Conservation (phyloP, 2,888 invertebrate genomes). For the Listrodromus nycthemerus region DNA sequence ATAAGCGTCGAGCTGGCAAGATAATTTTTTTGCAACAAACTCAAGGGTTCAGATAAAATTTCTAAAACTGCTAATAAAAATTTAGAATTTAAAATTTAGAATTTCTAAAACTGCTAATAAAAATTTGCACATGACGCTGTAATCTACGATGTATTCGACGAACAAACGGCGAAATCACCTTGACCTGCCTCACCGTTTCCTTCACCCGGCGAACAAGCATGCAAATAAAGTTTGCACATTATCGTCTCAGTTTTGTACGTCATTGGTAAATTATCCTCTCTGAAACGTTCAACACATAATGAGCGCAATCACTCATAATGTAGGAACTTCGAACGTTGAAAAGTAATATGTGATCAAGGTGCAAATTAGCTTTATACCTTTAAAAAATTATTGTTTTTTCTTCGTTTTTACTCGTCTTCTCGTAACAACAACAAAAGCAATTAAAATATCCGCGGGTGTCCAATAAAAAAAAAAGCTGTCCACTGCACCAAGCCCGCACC, state of each 20-base stretch:
- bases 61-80: neutral
- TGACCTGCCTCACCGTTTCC: neutral
- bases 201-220: neutral
- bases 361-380: neutral
- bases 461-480: neutral
- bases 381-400: neutral
- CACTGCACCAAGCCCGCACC: neutral
- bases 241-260: neutral
- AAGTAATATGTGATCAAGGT: neutral
- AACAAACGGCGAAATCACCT: neutral
- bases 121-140: neutral
- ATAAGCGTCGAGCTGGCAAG: neutral
- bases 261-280: neutral
- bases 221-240: neutral
- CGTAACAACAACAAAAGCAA: constrained; percentile 14
- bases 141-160: neutral
- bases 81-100: neutral
- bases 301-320: too few species aligned
- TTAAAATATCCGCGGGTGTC: constrained; percentile 1
- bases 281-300: neutral
- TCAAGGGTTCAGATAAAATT: neutral
- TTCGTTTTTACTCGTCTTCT: neutral
- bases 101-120: neutral
- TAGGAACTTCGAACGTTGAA: neutral
- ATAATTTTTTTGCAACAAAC: neutral